These are phyloP conservation scores for Ethmia dodecea DNA, from an alignment of 2,888 invertebrate species.

Conservation along the genomic window DNA sequence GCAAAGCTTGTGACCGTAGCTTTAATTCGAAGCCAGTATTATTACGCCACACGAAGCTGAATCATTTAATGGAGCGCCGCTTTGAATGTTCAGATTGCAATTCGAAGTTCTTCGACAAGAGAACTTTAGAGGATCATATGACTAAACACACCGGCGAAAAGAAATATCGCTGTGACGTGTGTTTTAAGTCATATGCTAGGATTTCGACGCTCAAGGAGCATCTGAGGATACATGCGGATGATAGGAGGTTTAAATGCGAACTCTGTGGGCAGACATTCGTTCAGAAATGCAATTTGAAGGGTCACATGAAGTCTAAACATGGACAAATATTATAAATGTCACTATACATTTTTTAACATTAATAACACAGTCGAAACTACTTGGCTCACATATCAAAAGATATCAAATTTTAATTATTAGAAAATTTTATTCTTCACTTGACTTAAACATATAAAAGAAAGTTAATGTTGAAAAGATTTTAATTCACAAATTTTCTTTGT, in stretches of 20 bases:
- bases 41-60: constrained; percentile 30
- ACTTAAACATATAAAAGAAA: no score
- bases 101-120: constrained; percentile 35
- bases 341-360: neutral
- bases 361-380: no score
- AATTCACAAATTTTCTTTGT: no score
- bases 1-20: neutral
- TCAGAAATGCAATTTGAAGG: constrained; percentile 48
- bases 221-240: constrained; percentile 29
- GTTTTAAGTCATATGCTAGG: constrained; percentile 32
- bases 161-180: constrained; percentile 44
- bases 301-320: constrained; percentile 49
- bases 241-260: constrained; percentile 30
- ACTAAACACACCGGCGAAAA: constrained; percentile 44
- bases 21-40: neutral
- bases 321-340: constrained; percentile 3
- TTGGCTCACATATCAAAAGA: no score
- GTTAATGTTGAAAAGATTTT: no score
- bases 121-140: constrained; percentile 32
- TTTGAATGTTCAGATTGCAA: constrained; percentile 54
- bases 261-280: constrained; percentile 37
- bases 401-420: no score
- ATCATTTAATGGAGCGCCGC: constrained; percentile 47
- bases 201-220: constrained; percentile 29
- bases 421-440: no score